Evolutionary conservation across 2,113 vertebrate genomes (phyloP).

Genomic region (Nestor notabilis): DNA sequence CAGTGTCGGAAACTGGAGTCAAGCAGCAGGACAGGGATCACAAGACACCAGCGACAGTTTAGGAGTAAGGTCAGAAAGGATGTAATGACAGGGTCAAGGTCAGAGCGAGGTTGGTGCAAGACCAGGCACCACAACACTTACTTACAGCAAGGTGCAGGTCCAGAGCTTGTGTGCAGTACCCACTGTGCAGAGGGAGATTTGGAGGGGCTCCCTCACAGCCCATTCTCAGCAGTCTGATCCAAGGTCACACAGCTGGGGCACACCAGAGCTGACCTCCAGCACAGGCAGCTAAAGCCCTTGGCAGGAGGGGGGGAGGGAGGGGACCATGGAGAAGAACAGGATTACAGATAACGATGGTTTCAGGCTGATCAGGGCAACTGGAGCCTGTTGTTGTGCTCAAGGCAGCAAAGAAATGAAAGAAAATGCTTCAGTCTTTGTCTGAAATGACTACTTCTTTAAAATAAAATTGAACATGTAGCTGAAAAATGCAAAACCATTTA

Average conservation of each 20-base stretch:
- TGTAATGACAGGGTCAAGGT: not conserved
- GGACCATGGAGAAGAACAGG: not conserved
- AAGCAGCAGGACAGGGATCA: not conserved
- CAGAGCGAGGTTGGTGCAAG: not conserved
- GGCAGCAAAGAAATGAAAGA: not conserved
- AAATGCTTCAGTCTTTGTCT: not conserved
- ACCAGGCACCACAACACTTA: not conserved
- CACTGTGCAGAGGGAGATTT: rapidly evolving
- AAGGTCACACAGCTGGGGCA: too few relatives aligned
- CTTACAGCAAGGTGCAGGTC: not conserved
- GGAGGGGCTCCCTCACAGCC: too few relatives aligned
- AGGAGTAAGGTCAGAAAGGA: not conserved
- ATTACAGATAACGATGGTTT: not conserved
- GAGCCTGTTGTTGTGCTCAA: not conserved
- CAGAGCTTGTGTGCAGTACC: not conserved
- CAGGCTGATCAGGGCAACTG: not conserved
- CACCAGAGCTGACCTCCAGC: not conserved
- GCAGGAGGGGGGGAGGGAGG: not conserved
- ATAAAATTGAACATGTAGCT: not conserved
- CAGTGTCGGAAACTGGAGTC: not conserved
- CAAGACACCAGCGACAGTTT: not conserved
- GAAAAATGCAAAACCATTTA: not conserved
- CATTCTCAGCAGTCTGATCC: not conserved
- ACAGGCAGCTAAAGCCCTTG: not conserved
- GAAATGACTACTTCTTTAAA: not conserved